A percentile compares a stretch with the other conserved stretches of the same genome.
Evolutionary conservation across 2,113 vertebrate species (phyloP).

Genomic region (Capreolus pygargus): DNA sequence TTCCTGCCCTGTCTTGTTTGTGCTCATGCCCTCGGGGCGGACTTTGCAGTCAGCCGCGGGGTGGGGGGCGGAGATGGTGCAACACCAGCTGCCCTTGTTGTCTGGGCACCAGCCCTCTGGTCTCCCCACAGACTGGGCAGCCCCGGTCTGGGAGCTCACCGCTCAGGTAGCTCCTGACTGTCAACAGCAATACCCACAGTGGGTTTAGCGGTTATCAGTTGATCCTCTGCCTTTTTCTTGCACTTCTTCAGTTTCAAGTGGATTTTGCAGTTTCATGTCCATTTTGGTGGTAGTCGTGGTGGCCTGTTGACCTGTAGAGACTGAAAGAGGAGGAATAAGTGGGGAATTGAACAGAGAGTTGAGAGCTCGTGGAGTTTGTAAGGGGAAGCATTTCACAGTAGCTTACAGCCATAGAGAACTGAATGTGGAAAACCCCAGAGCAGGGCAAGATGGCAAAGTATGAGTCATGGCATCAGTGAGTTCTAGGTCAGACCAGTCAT

Average conservation of each 20-base stretch:
- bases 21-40: not conserved
- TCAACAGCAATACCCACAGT: not conserved
- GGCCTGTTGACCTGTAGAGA: not conserved
- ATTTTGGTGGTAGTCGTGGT: not conserved
- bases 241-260: not conserved
- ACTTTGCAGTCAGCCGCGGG: not conserved
- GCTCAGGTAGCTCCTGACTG: not conserved
- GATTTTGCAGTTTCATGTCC: not conserved
- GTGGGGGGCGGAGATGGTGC: not conserved
- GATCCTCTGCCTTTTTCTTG: not conserved
- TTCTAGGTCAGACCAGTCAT: not conserved
- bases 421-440: not conserved
- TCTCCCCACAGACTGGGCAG: not conserved
- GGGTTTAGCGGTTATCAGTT: not conserved
- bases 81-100: not conserved
- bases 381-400: not conserved
- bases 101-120: not conserved
- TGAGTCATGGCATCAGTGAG: rapidly evolving
- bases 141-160: not conserved
- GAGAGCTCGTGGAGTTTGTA: not conserved
- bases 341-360: not conserved
- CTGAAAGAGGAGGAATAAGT: not conserved
- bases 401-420: not conserved
- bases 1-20: not conserved
- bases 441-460: not conserved